These are phyloP conservation scores for Astur gentilis DNA, from an alignment of 2,113 vertebrate species.

Conservation along the genomic window DNA sequence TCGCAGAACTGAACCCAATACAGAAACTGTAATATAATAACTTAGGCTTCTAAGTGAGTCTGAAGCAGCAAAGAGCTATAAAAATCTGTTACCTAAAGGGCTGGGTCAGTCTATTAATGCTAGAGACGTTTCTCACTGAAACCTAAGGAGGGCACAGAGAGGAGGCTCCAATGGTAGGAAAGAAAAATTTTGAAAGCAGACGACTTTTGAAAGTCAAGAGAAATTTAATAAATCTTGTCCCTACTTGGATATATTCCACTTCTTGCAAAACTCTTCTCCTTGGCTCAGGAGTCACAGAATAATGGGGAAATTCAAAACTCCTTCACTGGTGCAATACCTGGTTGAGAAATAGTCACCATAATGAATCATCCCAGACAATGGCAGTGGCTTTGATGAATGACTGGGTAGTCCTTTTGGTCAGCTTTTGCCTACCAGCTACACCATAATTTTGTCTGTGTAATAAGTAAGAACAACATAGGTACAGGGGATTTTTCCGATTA, in stretches of 20 bases:
- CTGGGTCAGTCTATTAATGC: not conserved
- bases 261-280: conserved; percentile 6
- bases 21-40: not conserved
- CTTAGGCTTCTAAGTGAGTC: not conserved
- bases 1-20: not conserved
- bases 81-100: not conserved
- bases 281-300: not conserved
- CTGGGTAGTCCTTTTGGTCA: not conserved
- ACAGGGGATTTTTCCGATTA: not conserved
- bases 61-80: not conserved
- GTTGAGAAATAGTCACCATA: not conserved
- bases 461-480: not conserved
- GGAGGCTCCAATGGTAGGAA: not conserved
- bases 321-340: conserved; percentile 4
- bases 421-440: not conserved
- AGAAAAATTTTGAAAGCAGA: not conserved
- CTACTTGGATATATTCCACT: not conserved
- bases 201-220: not conserved
- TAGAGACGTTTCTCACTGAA: not conserved
- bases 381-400: not conserved
- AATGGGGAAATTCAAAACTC: not conserved
- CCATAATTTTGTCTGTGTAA: not conserved
- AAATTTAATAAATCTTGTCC: not conserved
- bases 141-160: not conserved
- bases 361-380: not conserved